A percentile compares a stretch with the other conserved stretches of the same genome.
phyloP scores from a whole-genome alignment of 2,888 invertebrate species.

The Sturmia bella region DNA sequence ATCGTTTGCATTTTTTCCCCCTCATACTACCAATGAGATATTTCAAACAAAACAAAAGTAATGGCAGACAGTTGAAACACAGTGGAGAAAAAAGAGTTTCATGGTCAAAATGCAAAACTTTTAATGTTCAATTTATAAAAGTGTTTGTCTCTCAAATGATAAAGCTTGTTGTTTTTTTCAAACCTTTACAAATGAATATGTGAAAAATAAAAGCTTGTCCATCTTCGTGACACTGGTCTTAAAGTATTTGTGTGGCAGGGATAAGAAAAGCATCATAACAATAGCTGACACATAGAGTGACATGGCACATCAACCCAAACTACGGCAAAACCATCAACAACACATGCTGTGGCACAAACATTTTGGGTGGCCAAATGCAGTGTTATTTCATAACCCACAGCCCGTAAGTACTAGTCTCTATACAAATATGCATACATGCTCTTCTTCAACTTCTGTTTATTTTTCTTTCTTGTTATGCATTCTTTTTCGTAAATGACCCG shows the following conservation, averaged over 20 bases:
- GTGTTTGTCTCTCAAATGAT: too few relatives aligned
- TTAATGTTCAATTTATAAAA: too few relatives aligned
- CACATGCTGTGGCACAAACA: too few relatives aligned
- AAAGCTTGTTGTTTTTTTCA: too few relatives aligned
- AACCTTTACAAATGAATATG: too few relatives aligned
- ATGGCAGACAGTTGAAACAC: not conserved
- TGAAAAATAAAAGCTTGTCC: too few relatives aligned
- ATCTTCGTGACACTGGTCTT: too few relatives aligned
- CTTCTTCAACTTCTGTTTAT: not conserved
- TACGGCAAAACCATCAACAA: too few relatives aligned
- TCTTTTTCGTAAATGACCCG: slow-evolving; percentile 11
- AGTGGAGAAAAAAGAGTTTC: too few relatives aligned
- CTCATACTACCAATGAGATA: not conserved
- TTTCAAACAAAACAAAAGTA: not conserved
- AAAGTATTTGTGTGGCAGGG: too few relatives aligned
- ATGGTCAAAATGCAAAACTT: too few relatives aligned
- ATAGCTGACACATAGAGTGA: slow-evolving; percentile 34
- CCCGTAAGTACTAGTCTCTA: not conserved
- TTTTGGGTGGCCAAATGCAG: not conserved
- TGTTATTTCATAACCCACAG: not conserved
- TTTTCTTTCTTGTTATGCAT: too few relatives aligned
- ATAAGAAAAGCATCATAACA: slow-evolving; percentile 22
- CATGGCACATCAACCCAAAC: slow-evolving; percentile 8
- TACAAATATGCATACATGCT: not conserved
- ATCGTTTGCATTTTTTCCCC: not conserved